Evolutionary conservation across 2,888 invertebrate genomes (phyloP).

Genomic region (Eucera pruinosa): DNA sequence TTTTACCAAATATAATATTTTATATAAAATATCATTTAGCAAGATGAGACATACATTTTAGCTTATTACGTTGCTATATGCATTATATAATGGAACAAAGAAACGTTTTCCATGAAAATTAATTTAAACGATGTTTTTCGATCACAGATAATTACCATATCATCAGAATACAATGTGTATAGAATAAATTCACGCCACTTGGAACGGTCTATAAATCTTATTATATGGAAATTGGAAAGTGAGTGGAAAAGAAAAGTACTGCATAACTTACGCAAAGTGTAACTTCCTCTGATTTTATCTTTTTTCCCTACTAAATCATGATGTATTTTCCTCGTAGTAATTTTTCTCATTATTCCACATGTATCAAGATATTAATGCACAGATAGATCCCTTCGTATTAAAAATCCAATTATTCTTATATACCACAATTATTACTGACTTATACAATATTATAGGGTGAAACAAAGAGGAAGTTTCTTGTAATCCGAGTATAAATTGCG

Average conservation of each 20-base stretch:
- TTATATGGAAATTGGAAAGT: background rate
- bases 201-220: constrained; percentile 21
- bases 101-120: background rate
- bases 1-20: too few species aligned
- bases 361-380: constrained; percentile 1
- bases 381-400: background rate
- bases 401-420: constrained; percentile 17
- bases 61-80: background rate
- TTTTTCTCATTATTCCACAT: background rate
- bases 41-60: background rate
- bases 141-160: constrained; percentile 5
- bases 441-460: background rate
- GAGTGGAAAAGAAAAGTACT: background rate
- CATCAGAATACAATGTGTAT: constrained; percentile 12
- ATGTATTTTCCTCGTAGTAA: background rate
- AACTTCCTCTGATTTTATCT: constrained; percentile 14
- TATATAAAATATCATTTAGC: background rate
- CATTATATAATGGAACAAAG: background rate
- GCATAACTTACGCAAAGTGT: background rate
- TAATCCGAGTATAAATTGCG: background rate
- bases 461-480: too few species aligned
- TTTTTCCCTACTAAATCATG: background rate
- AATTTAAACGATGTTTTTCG: constrained; percentile 12
- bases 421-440: background rate
- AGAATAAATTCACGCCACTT: constrained; percentile 8